phyloP scores from a whole-genome alignment of 2,888 invertebrate species.

The Lomographa bimaculata region DNA sequence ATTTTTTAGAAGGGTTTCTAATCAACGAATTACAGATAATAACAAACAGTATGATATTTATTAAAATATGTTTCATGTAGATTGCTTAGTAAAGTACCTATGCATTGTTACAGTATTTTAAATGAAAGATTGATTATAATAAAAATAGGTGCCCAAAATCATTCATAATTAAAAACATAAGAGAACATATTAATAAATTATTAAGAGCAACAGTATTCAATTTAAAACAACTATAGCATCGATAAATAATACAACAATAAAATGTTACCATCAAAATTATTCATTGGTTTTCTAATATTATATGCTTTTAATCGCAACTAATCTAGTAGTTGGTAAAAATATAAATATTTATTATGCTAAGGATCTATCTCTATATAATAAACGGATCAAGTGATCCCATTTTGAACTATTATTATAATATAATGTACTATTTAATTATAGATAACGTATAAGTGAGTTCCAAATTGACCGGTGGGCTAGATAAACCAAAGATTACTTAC shows the following conservation, averaged over 20 bases:
- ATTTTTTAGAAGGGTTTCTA: conserved; percentile 72
- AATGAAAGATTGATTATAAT: too few species aligned
- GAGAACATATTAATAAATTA: too few species aligned
- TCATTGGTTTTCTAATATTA: conserved; percentile 4
- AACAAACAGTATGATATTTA: conserved; percentile 49
- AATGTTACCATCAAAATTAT: too few species aligned
- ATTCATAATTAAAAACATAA: too few species aligned
- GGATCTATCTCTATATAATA: conserved; percentile 36
- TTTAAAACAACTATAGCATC: too few species aligned
- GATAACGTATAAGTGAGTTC: conserved; percentile 52
- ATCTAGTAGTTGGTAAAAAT: conserved; percentile 12
- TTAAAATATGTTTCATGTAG: conserved; percentile 34
- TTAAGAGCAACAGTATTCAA: conserved; percentile 28
- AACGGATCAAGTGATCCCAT: conserved; percentile 53
- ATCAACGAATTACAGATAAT: conserved; percentile 75
- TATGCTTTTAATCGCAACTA: conserved; percentile 13
- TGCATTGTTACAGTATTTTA: conserved; percentile 33
- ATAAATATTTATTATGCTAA: conserved; percentile 20
- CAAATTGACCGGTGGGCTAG: conserved; percentile 76
- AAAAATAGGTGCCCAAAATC: background rate
- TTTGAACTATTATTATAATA: conserved; percentile 43
- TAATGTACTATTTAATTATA: conserved; percentile 23
- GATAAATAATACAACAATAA: too few species aligned
- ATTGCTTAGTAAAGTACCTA: conserved; percentile 24
- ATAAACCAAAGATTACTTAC: conserved; percentile 79